phyloP scores from a whole-genome alignment of 2,888 invertebrate genomes.

The Acleris laterana region DNA sequence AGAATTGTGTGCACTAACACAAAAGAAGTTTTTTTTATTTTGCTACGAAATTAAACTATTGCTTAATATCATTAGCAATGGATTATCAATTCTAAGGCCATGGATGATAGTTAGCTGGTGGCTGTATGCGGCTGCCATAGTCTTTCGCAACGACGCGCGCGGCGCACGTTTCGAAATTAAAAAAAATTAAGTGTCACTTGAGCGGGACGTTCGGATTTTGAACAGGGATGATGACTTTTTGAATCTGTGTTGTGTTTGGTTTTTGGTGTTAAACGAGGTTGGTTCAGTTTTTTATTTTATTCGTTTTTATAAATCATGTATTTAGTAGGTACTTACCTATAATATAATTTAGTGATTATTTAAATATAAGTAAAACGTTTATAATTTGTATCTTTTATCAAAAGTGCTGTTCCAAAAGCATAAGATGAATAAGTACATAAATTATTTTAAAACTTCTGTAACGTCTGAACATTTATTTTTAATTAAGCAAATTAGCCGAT shows the following conservation, averaged over 20 bases:
- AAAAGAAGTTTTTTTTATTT: background rate
- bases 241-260: conserved; percentile 19
- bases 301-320: background rate
- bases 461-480: too few species aligned
- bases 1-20: background rate
- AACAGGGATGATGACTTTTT: conserved; percentile 20
- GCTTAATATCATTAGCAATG: conserved; percentile 11
- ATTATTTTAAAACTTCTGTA: too few species aligned
- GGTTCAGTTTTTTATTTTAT: conserved; percentile 11
- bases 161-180: conserved; percentile 27
- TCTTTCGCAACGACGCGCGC: conserved; percentile 29
- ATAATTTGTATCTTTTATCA: too few species aligned
- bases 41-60: background rate
- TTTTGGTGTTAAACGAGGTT: conserved; percentile 1
- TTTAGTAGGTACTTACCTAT: too few species aligned
- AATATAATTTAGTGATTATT: too few species aligned
- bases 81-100: conserved; percentile 24
- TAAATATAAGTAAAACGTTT: too few species aligned
- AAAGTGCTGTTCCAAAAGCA: too few species aligned
- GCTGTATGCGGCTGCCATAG: conserved; percentile 17
- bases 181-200: conserved; percentile 13
- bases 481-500: too few species aligned
- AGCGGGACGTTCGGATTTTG: conserved; percentile 9
- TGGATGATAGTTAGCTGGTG: background rate
- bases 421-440: too few species aligned